Evolutionary conservation across 1,140 invertebrate genomes (phyloP).

Genomic region (Nasonia longicornis): DNA sequence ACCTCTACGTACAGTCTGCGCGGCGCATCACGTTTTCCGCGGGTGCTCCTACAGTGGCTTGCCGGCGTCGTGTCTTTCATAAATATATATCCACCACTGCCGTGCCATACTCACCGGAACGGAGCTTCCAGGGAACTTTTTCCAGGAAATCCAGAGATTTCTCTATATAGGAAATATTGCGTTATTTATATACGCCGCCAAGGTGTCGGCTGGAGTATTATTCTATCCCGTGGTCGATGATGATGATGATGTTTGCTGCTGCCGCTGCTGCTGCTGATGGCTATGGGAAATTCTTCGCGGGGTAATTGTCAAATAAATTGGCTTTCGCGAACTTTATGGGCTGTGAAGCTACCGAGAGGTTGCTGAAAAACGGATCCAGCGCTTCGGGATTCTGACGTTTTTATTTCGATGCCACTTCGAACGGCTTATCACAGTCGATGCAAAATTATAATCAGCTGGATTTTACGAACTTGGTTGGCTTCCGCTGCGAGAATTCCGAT

Average conservation of each 20-base stretch:
- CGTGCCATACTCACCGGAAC: background rate
- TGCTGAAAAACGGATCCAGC: background rate
- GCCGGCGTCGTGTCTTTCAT: background rate
- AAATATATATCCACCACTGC: background rate
- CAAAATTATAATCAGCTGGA: too few relatives aligned
- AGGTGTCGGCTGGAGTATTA: too few relatives aligned
- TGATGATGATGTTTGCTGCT: background rate
- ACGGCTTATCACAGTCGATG: too few relatives aligned
- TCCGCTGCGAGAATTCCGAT: background rate
- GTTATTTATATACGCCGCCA: background rate
- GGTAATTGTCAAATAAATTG: conserved; percentile 33
- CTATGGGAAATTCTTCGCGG: background rate
- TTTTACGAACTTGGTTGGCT: too few relatives aligned
- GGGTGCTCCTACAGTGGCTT: background rate
- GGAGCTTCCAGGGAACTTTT: background rate
- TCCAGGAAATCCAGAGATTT: background rate
- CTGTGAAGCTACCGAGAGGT: background rate
- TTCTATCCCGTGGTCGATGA: background rate
- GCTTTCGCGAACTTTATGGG: conserved; percentile 3
- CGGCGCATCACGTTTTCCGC: background rate
- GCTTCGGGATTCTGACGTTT: background rate
- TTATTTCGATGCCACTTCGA: too few relatives aligned
- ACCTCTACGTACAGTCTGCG: background rate
- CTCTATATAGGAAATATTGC: background rate
- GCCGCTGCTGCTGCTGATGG: background rate